These are phyloP conservation scores for Scaptomyza polygonia DNA, from an alignment of 2,888 invertebrate species.

Conservation along the genomic window DNA sequence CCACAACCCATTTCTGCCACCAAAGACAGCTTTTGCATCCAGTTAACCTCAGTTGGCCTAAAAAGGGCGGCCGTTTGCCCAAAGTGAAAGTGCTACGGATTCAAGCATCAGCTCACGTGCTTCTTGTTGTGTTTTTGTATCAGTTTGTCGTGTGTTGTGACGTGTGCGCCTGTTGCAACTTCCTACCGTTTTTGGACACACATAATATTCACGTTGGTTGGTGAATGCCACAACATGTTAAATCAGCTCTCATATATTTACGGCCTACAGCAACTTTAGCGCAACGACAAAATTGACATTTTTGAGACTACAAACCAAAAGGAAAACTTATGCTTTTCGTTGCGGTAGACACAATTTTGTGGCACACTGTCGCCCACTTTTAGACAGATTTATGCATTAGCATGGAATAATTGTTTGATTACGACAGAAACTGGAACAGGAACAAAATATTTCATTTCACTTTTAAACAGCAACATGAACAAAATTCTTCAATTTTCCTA, in stretches of 20 bases:
- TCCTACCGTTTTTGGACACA: slow-evolving; percentile 15
- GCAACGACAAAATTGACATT: neutral
- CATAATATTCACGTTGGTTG: slow-evolving; percentile 46
- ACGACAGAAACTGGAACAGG: no score
- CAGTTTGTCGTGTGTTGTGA: neutral
- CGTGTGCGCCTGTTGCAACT: slow-evolving; percentile 2
- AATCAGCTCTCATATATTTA: slow-evolving; percentile 6
- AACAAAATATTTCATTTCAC: no score
- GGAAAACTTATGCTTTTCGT: neutral
- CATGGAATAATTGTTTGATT: no score
- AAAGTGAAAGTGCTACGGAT: slow-evolving; percentile 54
- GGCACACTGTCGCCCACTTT: neutral
- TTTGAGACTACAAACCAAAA: neutral
- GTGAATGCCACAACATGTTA: slow-evolving; percentile 25
- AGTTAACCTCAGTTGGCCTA: neutral
- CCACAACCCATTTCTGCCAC: neutral
- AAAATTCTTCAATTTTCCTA: no score
- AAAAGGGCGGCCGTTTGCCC: slow-evolving; percentile 5
- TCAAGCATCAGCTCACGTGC: slow-evolving; percentile 54
- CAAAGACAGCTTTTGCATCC: neutral
- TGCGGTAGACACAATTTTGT: slow-evolving; percentile 1
- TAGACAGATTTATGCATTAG: no score
- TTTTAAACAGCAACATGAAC: no score
- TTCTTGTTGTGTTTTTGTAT: slow-evolving; percentile 16
- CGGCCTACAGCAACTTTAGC: neutral